Base-by-base conservation (phyloP, 2,113 vertebrate species). In the Cavia porcellus region DNA sequence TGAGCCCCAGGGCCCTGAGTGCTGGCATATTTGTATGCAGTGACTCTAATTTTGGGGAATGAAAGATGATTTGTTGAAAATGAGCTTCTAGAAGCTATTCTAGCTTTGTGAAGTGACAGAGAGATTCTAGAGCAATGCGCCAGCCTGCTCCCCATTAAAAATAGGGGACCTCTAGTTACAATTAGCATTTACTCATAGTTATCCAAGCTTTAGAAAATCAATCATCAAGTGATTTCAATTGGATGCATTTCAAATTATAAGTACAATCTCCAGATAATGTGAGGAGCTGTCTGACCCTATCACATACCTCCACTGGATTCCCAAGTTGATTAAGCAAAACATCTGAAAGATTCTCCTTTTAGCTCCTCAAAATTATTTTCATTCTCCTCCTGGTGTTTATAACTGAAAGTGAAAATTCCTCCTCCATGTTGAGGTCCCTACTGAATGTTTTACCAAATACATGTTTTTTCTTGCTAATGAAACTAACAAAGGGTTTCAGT, bases 381-480 rank as follows among this genome's bases (percentile, higher is more conserved):
- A 59, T 77, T 45, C 32, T 95, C 42, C n/a, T 45, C 20, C 4
- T 52, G n/a, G 28, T 84, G 47, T 93, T 91, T 85, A 14, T 72
- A 77, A 90, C 42, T 68, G 68, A 87, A 95, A 89, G 61, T 7
- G 42, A n/a, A 85, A 86, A 90, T 86, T 90, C 70, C 30, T 94
- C 86, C 92, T 89, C 42, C 57, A 25, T 70, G 45, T 62, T 42
- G 72, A 52, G 25, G 19, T 32, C 2, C 9, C 9, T 38, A 70
- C 12, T 17, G 72, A 92, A 52, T 86, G 20, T 62, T 92, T n/a
- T 80, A 70, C 12, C 80, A 74, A 93, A 88, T 38, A 32, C 50
- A 64, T 10, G 14, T 50, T 90, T 96, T 97, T 89, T 94, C 24
- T 92, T 86, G 47, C 32, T 81, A 50, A 19, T 25, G 52, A 93